A percentile compares a stretch with the other conserved stretches of the same genome.
phyloP scores from a whole-genome alignment of 2,797 vertebrate species.

The Fringilla coelebs region DNA sequence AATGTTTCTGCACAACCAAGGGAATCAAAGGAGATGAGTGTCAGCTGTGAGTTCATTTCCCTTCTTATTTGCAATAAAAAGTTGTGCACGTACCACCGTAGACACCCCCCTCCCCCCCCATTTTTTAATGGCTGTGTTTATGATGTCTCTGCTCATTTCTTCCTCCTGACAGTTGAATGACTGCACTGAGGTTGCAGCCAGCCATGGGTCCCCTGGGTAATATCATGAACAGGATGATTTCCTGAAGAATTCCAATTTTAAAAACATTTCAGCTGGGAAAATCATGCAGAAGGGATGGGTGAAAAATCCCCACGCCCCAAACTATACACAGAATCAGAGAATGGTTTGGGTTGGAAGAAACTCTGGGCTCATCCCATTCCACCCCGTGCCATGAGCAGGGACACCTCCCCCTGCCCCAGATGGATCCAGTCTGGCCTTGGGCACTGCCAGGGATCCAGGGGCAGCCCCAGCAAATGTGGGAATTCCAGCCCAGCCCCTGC shows the following conservation, averaged over 20 bases:
- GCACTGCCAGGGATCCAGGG: not conserved
- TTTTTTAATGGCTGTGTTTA: not conserved
- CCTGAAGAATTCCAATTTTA: not conserved
- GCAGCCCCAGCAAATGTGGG: not conserved
- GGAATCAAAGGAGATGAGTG: constrained; percentile 98
- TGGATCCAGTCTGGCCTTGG: fast-evolving
- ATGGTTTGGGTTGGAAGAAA: not conserved
- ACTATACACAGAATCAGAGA: fast-evolving
- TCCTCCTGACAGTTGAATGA: not conserved
- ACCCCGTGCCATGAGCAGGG: not conserved
- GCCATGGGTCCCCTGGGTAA: not conserved
- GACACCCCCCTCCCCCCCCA: not conserved
- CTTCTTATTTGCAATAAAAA: not conserved
- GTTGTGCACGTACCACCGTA: fast-evolving
- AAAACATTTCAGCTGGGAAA: not conserved
- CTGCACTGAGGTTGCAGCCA: not conserved
- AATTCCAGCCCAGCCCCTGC: no score
- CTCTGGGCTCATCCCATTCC: fast-evolving
- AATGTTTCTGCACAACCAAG: constrained; percentile 98
- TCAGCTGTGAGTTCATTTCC: constrained; percentile 87
- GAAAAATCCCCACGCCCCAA: not conserved
- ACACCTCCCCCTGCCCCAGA: fast-evolving
- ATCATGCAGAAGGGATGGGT: not conserved
- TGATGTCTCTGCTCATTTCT: not conserved
- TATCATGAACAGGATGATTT: not conserved